A percentile compares a stretch with the other conserved stretches of the same genome.
Conservation (phyloP, 2,888 invertebrate genomes). For the Trachelus troglodyta region DNA sequence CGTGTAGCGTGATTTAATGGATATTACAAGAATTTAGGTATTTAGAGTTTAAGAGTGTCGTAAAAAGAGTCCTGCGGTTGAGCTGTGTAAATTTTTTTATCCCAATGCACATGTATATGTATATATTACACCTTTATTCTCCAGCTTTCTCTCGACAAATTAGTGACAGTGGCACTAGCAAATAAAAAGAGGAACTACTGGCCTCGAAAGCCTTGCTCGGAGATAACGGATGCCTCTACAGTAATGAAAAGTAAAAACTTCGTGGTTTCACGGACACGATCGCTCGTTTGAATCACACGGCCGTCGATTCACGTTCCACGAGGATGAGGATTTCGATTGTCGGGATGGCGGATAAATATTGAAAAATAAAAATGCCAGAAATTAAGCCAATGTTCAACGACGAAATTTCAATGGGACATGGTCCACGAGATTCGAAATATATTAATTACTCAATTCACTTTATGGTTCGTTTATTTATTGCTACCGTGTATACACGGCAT, state of each 20-base stretch:
- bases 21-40: neutral
- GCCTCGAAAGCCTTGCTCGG: neutral
- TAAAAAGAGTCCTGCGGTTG: neutral
- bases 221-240: neutral
- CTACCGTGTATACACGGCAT: neutral
- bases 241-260: slow-evolving; percentile 2
- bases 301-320: neutral
- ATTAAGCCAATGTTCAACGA: neutral
- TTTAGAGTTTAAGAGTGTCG: neutral
- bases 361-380: neutral
- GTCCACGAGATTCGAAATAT: neutral
- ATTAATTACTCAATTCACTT: neutral
- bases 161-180: neutral
- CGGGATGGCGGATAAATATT: neutral
- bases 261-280: slow-evolving; percentile 3
- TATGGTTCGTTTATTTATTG: neutral
- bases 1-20: neutral
- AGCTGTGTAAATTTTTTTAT: neutral
- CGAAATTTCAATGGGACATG: neutral
- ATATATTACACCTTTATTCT: neutral
- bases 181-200: neutral
- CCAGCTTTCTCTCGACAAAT: neutral
- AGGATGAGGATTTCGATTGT: neutral
- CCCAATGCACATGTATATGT: neutral
- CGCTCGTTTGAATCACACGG: neutral